A percentile compares a stretch with the other conserved stretches of the same genome.
These are phyloP conservation scores for Adela reaumurella DNA, from an alignment of 2,888 invertebrate genomes.

Conservation along the genomic window DNA sequence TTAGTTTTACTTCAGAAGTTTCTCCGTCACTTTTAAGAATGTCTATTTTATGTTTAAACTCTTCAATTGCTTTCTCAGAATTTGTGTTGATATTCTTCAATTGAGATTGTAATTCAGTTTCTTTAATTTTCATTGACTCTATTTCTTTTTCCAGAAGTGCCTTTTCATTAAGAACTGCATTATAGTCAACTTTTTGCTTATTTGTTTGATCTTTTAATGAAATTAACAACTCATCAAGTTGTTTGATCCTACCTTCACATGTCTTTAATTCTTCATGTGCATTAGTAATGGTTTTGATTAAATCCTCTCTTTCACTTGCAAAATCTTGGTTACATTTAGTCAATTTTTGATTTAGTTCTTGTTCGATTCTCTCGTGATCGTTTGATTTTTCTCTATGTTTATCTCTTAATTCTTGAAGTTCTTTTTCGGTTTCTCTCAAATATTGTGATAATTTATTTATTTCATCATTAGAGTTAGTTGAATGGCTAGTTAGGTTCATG, in stretches of 20 bases:
- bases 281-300: conserved; percentile 32
- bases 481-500: conserved; percentile 53
- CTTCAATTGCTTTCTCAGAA: conserved; percentile 41
- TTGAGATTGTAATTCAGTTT: conserved; percentile 33
- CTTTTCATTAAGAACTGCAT: conserved; percentile 40
- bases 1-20: conserved; percentile 41
- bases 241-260: conserved; percentile 31
- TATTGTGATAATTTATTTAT: conserved; percentile 53
- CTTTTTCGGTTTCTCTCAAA: conserved; percentile 54
- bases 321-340: conserved; percentile 44
- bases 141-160: conserved; percentile 39
- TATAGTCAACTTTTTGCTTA: conserved; percentile 28
- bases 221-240: conserved; percentile 24
- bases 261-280: conserved; percentile 32
- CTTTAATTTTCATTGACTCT: conserved; percentile 32
- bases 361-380: conserved; percentile 40
- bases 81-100: conserved; percentile 33
- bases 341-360: conserved; percentile 45
- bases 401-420: conserved; percentile 49
- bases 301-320: conserved; percentile 31
- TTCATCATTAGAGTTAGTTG: conserved; percentile 59
- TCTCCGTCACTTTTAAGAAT: conserved; percentile 41
- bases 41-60: conserved; percentile 41
- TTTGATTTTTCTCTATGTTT: conserved; percentile 38
- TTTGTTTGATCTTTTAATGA: conserved; percentile 26